Percentiles rank a stretch among this genome's conserved stretches.
phyloP scores from a whole-genome alignment of 1,140 invertebrate genomes.

The Drosophila simulans region DNA sequence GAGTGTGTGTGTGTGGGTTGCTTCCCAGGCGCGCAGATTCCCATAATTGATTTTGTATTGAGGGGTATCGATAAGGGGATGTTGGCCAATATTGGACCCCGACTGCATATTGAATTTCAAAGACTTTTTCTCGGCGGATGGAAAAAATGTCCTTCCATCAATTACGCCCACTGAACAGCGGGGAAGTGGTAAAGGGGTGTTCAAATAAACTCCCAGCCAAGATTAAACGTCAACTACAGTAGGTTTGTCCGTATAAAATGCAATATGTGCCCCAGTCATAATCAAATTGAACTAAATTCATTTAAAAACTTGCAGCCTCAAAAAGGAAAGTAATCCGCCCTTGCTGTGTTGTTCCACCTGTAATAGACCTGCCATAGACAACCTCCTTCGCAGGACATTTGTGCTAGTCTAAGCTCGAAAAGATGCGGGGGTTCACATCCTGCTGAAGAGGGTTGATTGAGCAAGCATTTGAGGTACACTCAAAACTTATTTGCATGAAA shows the following conservation, averaged over 20 bases:
- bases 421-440: not conserved
- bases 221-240: slow-evolving; percentile 63
- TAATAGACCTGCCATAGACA: slow-evolving; percentile 60
- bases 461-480: not conserved
- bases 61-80: slow-evolving; percentile 52
- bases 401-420: slow-evolving; percentile 18
- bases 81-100: slow-evolving; percentile 29
- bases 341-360: slow-evolving; percentile 53
- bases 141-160: slow-evolving; percentile 39
- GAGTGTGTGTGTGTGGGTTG: slow-evolving; percentile 20
- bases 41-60: slow-evolving; percentile 84
- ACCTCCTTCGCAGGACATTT: slow-evolving; percentile 16
- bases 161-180: slow-evolving; percentile 26
- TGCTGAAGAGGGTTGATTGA: slow-evolving; percentile 5
- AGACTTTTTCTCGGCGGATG: slow-evolving; percentile 45
- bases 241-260: slow-evolving; percentile 3
- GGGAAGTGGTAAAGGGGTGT: not conserved
- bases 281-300: slow-evolving; percentile 69
- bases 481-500: too few species aligned
- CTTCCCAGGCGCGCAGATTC: slow-evolving; percentile 68
- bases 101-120: slow-evolving; percentile 77
- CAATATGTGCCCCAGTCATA: slow-evolving; percentile 55
- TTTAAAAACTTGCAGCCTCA: slow-evolving; percentile 58
- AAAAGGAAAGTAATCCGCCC: slow-evolving; percentile 35
- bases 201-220: slow-evolving; percentile 29